phyloP scores from a whole-genome alignment of 1,140 invertebrate genomes.

The Brachionus angularis region DNA sequence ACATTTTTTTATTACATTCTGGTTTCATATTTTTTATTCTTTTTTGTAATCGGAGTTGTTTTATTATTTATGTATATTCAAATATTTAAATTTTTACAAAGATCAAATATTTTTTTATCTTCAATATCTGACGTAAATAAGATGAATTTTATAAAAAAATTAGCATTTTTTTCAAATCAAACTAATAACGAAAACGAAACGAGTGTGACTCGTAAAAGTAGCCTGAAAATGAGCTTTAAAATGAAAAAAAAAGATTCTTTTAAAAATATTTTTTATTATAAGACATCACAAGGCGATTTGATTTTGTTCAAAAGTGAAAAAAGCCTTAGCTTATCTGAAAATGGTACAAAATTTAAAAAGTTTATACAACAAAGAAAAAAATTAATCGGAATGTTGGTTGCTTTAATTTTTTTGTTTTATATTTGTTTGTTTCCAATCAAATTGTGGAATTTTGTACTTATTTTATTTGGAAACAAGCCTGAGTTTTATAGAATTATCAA shows the following conservation, averaged over 20 bases:
- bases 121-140: not conserved
- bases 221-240: not conserved
- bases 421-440: slow-evolving; percentile 31
- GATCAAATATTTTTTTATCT: slow-evolving; percentile 24
- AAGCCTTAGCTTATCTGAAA: not conserved
- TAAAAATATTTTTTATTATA: no score
- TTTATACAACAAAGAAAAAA: slow-evolving; percentile 9
- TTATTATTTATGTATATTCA: not conserved
- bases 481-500: not conserved
- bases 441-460: slow-evolving; percentile 22
- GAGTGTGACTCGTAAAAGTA: not conserved
- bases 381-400: slow-evolving; percentile 26
- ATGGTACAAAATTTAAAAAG: not conserved
- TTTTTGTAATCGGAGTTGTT: not conserved
- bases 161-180: no score
- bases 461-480: not conserved
- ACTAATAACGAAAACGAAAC: not conserved
- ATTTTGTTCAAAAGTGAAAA: not conserved
- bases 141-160: not conserved
- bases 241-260: not conserved
- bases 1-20: not conserved
- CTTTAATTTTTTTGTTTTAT: slow-evolving; percentile 2
- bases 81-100: slow-evolving; percentile 20
- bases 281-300: not conserved
- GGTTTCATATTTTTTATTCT: slow-evolving; percentile 4